These are phyloP conservation scores for Chaenogobius annularis DNA, from an alignment of 2,113 vertebrate species.

Conservation along the genomic window DNA sequence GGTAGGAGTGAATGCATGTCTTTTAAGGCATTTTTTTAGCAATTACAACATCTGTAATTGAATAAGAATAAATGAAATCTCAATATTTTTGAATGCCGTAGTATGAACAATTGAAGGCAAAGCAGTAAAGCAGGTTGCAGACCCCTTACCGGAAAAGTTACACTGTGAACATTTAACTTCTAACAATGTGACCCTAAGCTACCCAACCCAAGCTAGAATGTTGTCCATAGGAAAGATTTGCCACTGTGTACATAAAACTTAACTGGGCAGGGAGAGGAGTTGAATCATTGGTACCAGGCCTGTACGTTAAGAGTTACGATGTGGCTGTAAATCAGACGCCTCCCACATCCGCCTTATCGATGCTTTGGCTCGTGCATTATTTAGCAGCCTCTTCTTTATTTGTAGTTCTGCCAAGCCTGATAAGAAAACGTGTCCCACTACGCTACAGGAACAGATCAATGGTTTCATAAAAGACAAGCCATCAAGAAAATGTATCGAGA, in stretches of 20 bases:
- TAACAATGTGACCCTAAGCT: not conserved
- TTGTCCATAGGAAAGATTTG: not conserved
- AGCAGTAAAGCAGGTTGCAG: no score
- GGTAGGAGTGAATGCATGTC: no score
- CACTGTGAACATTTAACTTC: not conserved
- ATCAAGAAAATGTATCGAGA: slow-evolving; percentile 44
- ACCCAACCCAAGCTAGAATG: not conserved
- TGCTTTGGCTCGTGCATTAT: slow-evolving; percentile 67
- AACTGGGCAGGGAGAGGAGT: not conserved
- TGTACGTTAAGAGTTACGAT: slow-evolving; percentile 57
- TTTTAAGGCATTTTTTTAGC: no score
- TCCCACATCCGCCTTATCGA: slow-evolving; percentile 61
- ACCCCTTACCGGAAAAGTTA: not conserved
- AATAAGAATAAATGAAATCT: no score
- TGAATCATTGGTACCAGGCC: slow-evolving; percentile 26
- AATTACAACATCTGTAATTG: no score
- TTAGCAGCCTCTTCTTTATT: slow-evolving; percentile 64
- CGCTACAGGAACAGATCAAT: slow-evolving; percentile 62
- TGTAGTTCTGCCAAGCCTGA: slow-evolving; percentile 57
- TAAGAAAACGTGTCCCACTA: slow-evolving; percentile 54
- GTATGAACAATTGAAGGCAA: no score
- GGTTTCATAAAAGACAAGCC: slow-evolving; percentile 53
- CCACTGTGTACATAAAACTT: not conserved
- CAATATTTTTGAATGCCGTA: no score
- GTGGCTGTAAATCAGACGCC: slow-evolving; percentile 60